Evolutionary conservation across 2,113 vertebrate genomes (phyloP).

Genomic region (Nothoprocta perdicaria): DNA sequence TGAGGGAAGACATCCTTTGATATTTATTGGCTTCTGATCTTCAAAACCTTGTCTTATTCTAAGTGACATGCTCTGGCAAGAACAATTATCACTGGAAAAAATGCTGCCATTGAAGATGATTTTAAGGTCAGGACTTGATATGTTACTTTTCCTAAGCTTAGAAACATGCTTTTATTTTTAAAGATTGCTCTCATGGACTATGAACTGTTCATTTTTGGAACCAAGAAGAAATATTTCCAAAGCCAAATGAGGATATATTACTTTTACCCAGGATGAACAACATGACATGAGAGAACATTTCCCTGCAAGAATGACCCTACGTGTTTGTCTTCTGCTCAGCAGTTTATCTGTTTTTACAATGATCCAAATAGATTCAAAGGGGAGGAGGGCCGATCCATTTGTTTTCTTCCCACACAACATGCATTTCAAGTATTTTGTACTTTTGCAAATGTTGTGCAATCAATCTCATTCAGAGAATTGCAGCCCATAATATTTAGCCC

Average conservation of each 20-base stretch:
- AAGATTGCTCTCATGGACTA: neutral
- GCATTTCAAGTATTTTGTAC: conserved; percentile 20
- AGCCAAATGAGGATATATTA: conserved; percentile 8
- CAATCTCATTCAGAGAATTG: neutral
- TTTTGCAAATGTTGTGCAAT: conserved; percentile 2
- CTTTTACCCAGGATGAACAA: conserved; percentile 24
- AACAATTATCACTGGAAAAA: neutral
- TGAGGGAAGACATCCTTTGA: neutral
- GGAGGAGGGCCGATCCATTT: conserved; percentile 1
- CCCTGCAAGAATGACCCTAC: neutral
- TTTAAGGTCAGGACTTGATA: neutral
- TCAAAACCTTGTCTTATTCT: neutral
- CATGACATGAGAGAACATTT: neutral
- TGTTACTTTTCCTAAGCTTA: conserved; percentile 36
- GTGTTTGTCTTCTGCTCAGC: conserved; percentile 20
- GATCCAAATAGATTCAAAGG: conserved; percentile 1
- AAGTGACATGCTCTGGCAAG: neutral
- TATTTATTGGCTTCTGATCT: neutral
- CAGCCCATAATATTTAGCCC: neutral
- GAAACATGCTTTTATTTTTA: conserved; percentile 10
- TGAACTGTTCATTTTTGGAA: neutral
- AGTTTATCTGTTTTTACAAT: conserved; percentile 37
- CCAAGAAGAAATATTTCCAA: conserved; percentile 7
- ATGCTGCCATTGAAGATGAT: neutral
- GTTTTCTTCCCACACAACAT: conserved; percentile 27